A percentile compares a stretch with the other conserved stretches of the same genome.
These are phyloP conservation scores for Luscinia megarhynchos DNA, from an alignment of 2,797 vertebrate genomes.

Conservation along the genomic window DNA sequence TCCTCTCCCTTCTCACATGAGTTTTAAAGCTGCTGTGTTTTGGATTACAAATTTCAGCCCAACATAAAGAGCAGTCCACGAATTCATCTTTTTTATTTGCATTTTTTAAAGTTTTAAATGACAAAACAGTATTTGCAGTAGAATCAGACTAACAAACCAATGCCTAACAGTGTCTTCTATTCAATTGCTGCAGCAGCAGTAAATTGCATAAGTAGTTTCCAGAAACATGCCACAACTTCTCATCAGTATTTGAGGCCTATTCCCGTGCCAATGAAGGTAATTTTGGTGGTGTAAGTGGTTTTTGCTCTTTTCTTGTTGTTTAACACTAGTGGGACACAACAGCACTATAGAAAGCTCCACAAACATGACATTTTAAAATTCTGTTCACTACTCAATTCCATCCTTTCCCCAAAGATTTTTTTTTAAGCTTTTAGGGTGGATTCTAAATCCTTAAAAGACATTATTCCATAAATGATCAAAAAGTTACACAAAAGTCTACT, in stretches of 20 bases:
- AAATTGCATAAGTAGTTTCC: background rate
- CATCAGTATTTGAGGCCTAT: background rate
- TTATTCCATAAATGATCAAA: background rate
- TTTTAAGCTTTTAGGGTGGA: background rate
- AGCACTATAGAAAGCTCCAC: background rate
- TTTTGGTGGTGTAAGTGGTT: background rate
- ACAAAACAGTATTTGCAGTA: background rate
- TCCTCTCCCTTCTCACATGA: background rate
- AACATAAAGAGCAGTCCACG: background rate
- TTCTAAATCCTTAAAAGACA: background rate
- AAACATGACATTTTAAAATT: background rate
- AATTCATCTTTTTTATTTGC: background rate
- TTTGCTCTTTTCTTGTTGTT: background rate
- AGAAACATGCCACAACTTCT: background rate
- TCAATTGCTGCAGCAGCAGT: background rate
- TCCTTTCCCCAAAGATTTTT: background rate
- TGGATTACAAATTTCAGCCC: background rate
- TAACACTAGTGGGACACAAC: background rate
- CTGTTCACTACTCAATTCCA: background rate
- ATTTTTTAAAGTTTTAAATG: background rate
- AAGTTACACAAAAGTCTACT: background rate
- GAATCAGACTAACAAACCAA: background rate
- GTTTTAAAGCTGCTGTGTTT: background rate
- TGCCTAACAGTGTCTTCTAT: background rate
- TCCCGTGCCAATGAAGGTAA: background rate